phyloP scores from a whole-genome alignment of 2,113 vertebrate genomes.

The Apeltes quadracus region DNA sequence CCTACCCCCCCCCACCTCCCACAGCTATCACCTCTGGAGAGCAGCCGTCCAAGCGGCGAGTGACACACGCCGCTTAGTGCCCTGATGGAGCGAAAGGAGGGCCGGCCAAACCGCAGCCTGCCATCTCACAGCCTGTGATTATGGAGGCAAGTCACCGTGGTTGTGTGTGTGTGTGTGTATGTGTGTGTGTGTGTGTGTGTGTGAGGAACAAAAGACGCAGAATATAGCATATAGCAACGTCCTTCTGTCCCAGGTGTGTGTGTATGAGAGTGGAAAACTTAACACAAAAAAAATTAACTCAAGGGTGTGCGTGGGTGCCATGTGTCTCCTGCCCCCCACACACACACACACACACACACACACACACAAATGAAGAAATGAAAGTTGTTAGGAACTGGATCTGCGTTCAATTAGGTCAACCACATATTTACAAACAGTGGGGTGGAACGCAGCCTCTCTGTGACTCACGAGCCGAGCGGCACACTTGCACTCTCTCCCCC shows the following conservation, averaged over 20 bases:
- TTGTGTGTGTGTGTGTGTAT: conserved; percentile 20
- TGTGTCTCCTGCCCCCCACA: conserved; percentile 39
- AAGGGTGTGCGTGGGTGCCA: conserved; percentile 48
- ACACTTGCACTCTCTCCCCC: conserved; percentile 80
- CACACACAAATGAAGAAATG: conserved; percentile 56
- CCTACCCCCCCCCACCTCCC: too few species aligned
- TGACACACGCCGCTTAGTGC: conserved; percentile 76
- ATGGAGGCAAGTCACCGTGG: conserved; percentile 67
- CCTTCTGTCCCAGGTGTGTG: conserved; percentile 19
- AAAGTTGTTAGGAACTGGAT: conserved; percentile 74
- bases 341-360: conserved; percentile 29
- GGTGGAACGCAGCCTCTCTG: conserved; percentile 64
- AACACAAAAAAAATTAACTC: too few species aligned
- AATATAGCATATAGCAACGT: conserved; percentile 24
- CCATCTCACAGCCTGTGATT: conserved; percentile 75
- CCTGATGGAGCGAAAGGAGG: conserved; percentile 73
- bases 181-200: conserved; percentile 30
- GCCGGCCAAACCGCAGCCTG: conserved; percentile 78
- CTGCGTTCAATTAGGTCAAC: conserved; percentile 78
- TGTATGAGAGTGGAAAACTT: conserved; percentile 25
- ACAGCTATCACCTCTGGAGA: conserved; percentile 70
- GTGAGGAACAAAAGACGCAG: not conserved
- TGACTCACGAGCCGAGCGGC: conserved; percentile 76
- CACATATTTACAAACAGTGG: conserved; percentile 81
- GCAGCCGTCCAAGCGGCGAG: conserved; percentile 66